Evolutionary conservation across 2,888 invertebrate genomes (phyloP), one percentile per base, ranked within the genome.

Genomic region (Temnothorax unifasciatus): DNA sequence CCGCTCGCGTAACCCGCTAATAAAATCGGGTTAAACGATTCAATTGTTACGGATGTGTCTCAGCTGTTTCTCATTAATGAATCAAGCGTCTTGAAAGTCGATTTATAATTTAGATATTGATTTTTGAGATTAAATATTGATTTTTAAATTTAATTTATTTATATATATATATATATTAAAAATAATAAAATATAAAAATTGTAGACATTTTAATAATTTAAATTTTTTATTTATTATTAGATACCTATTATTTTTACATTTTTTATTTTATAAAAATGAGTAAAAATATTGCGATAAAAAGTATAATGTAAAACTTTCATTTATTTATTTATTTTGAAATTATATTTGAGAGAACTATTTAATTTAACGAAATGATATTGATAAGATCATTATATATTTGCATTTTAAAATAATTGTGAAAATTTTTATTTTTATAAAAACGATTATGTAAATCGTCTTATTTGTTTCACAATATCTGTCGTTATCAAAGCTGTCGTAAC

Each of bases 11-110:
- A 81, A 84, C 84, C 86, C 83, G 84, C 89, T 88, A 92, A 92
- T 93, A 91, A 93, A 93, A 90, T 88, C 84, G 87, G 93, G 92
- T 92, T 91, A 92, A 93, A 92, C 89, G 92, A 88, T 90, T 85
- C 89, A 91, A 92, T 92, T 91, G 86, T 83, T 76, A 69, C 50
- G 79, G n/a, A 13, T 2, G 18, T 25, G 18, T 54, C 44, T 79
- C 74, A 38, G 21, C 59, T 59, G 76, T 64, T 85, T 74, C 69
- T 86, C 73, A 63, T 75, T 71, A 34, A 84, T 75, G 61, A 82
- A 71, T 64, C 57, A n/a, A 47, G 68, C 66, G 38, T 83, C 68
- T 71, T 73, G 13, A 29, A 34, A 47, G 6, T 68, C 29, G 18
- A 68, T 68, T 18, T 68, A 25, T 29, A 47, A 25, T 47, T 29